Conservation (phyloP, 1,140 invertebrate genomes). For the Brachionus koreanus region DNA sequence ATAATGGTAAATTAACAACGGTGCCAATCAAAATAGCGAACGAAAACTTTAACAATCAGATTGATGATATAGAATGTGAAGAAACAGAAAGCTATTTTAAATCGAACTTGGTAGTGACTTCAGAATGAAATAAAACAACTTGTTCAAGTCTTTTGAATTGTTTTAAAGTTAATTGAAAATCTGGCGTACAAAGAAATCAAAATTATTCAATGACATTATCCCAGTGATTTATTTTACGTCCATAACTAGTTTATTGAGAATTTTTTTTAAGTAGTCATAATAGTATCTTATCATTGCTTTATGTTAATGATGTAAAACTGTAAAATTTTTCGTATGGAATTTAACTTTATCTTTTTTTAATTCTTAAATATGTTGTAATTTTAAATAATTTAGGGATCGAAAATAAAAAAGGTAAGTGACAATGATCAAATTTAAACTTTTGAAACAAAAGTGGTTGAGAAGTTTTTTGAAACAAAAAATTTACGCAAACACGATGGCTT, state of each 20-base stretch:
- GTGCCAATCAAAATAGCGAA: background rate
- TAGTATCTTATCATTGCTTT: constrained; percentile 30
- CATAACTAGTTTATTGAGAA: constrained; percentile 4
- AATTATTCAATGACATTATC: background rate
- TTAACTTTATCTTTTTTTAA: background rate
- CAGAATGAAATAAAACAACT: background rate
- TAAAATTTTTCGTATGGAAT: constrained; percentile 4
- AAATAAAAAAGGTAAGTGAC: constrained; percentile 5
- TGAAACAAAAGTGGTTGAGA: background rate
- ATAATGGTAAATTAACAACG: constrained; percentile 57
- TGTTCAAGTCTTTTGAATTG: background rate
- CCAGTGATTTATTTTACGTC: constrained; percentile 39
- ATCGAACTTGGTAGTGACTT: background rate
- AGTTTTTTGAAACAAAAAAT: constrained; percentile 43
- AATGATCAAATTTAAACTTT: background rate
- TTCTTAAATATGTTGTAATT: background rate
- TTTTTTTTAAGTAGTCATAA: constrained; percentile 20
- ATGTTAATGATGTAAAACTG: constrained; percentile 33
- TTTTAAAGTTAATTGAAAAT: background rate
- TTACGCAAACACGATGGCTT: constrained; percentile 25
- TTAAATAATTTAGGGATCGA: background rate
- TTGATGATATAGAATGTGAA: background rate
- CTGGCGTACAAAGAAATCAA: background rate
- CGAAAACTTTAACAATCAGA: background rate
- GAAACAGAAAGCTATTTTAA: background rate